Conservation (phyloP, 1,140 invertebrate species). For the Gryllus bimaculatus region DNA sequence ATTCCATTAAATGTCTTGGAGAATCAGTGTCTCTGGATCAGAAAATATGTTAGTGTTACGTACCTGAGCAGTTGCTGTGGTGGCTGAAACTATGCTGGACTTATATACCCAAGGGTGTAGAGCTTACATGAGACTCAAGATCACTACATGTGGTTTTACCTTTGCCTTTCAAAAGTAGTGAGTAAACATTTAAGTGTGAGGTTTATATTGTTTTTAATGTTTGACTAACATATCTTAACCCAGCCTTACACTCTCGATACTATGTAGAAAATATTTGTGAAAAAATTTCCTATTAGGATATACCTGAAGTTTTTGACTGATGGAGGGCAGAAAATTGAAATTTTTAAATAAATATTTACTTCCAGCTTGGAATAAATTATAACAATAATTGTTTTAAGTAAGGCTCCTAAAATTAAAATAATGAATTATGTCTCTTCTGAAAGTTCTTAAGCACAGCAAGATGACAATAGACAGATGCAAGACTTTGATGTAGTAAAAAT, state of each 20-base stretch:
- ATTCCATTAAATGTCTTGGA: neutral
- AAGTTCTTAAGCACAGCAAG: neutral
- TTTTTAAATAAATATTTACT: neutral
- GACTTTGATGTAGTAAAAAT: neutral
- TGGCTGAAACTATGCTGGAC: neutral
- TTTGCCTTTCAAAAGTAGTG: neutral
- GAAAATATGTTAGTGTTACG: neutral
- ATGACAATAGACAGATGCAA: neutral
- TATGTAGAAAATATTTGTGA: neutral
- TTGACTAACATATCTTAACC: neutral
- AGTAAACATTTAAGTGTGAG: neutral
- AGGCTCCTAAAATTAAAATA: neutral
- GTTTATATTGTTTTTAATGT: conserved; percentile 2
- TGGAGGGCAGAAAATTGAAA: neutral
- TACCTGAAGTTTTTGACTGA: neutral
- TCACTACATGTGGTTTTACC: conserved; percentile 1
- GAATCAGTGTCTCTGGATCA: neutral
- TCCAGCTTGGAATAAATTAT: neutral
- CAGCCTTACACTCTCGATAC: neutral
- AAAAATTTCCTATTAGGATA: neutral
- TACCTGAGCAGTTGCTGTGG: neutral
- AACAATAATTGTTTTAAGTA: neutral
- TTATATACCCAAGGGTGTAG: neutral
- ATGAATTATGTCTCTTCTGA: neutral
- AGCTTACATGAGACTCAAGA: conserved; percentile 1